Evolutionary conservation across 2,888 invertebrate species (phyloP).

Genomic region (Cyclophora albipunctata): DNA sequence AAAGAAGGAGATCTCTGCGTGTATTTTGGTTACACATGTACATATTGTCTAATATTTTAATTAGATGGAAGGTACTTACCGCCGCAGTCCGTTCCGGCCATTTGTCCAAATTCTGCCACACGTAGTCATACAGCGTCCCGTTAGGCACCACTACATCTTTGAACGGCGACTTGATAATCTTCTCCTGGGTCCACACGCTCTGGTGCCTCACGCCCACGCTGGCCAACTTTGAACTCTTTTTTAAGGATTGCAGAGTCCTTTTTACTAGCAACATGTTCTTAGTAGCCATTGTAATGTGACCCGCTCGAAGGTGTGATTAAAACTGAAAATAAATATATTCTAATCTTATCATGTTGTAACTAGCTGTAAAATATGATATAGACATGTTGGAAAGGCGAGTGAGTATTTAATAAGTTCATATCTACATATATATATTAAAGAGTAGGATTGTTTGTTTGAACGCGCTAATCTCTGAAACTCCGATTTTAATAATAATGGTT

Average conservation of each 20-base stretch:
- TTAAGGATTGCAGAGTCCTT: constrained; percentile 28
- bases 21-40: too few relatives aligned
- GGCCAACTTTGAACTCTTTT: constrained; percentile 28
- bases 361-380: too few relatives aligned
- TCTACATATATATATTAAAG: too few relatives aligned
- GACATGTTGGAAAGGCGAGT: too few relatives aligned
- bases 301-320: too few relatives aligned
- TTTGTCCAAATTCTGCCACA: constrained; percentile 78
- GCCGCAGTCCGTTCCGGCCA: constrained; percentile 78
- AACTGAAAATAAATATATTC: constrained; percentile 5
- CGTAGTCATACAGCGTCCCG: constrained; percentile 73
- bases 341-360: too few relatives aligned
- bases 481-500: too few relatives aligned
- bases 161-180: constrained; percentile 63
- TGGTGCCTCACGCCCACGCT: constrained; percentile 32
- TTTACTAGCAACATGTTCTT: constrained; percentile 37
- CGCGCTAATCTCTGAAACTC: too few relatives aligned
- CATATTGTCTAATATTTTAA: too few relatives aligned
- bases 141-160: constrained; percentile 69
- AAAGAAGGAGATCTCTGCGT: too few relatives aligned
- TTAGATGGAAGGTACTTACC: constrained; percentile 59
- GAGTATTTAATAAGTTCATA: too few relatives aligned
- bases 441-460: too few relatives aligned
- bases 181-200: constrained; percentile 53
- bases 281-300: constrained; percentile 26